A percentile compares a stretch with the other conserved stretches of the same genome.
Evolutionary conservation across 2,113 vertebrate species (phyloP).

Genomic region (Nothocercus julius): DNA sequence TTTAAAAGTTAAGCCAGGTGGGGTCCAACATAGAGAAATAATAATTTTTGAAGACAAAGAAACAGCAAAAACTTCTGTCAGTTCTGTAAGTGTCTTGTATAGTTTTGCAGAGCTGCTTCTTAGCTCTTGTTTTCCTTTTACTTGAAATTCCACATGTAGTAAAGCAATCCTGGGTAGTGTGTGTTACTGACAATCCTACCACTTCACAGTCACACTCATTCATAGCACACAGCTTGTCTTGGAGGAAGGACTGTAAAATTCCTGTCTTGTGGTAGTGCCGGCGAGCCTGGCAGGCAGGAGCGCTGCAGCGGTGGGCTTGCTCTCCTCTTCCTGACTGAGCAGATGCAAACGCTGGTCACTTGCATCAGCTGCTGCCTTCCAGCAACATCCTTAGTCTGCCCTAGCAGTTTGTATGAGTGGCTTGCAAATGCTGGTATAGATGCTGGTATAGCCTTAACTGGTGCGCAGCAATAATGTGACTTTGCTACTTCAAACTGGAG

Average conservation of each 20-base stretch:
- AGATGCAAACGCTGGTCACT: not conserved
- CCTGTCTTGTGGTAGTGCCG: not conserved
- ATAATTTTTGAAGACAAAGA: not conserved
- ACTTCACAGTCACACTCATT: not conserved
- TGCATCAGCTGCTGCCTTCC: not conserved
- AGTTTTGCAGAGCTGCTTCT: not conserved
- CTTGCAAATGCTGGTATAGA: not conserved
- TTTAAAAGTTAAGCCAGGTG: not conserved
- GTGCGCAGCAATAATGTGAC: not conserved
- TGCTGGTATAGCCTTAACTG: not conserved
- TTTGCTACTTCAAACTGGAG: not conserved
- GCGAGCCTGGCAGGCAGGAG: not conserved
- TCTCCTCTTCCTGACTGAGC: not conserved
- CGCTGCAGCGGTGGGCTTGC: not conserved
- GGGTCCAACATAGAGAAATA: not conserved
- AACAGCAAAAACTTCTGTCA: not conserved
- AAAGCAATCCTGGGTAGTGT: not conserved
- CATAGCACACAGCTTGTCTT: not conserved
- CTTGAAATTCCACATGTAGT: not conserved
- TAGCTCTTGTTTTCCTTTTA: not conserved
- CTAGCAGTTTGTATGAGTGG: not conserved
- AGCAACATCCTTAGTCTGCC: not conserved
- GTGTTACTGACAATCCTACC: not conserved
- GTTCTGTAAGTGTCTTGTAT: not conserved
- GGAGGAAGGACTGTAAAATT: not conserved